Percentiles rank a stretch among this genome's conserved stretches.
Evolutionary conservation across 2,797 vertebrate genomes (phyloP).

Genomic region (Phoxinus dragarum): DNA sequence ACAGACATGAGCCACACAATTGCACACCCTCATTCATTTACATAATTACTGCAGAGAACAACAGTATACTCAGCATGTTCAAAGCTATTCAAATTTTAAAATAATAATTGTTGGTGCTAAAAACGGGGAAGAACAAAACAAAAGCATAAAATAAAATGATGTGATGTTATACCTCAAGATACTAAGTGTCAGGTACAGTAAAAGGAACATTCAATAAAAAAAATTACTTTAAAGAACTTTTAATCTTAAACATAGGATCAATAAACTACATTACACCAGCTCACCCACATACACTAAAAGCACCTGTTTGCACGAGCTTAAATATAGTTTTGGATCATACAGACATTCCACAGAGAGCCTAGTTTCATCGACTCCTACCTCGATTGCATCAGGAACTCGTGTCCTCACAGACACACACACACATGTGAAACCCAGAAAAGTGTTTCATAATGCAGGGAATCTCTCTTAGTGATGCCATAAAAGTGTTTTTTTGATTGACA

Average conservation of each 20-base stretch:
- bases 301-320: constrained; percentile 27
- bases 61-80: background rate
- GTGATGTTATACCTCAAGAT: background rate
- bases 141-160: background rate
- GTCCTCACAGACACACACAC: constrained; percentile 35
- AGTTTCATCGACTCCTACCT: constrained; percentile 59
- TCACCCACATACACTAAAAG: constrained; percentile 1
- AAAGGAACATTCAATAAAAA: background rate
- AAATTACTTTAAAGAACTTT: background rate
- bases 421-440: constrained; percentile 16
- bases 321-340: constrained; percentile 31
- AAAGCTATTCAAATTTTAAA: background rate
- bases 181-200: background rate
- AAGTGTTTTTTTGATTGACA: constrained; percentile 21
- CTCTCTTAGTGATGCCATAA: constrained; percentile 36
- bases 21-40: constrained; percentile 41
- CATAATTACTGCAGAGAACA: background rate
- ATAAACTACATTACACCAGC: background rate
- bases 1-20: constrained; percentile 44
- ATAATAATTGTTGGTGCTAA: background rate
- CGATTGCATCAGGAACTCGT: constrained; percentile 66
- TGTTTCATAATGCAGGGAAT: constrained; percentile 16
- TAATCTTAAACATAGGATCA: background rate
- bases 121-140: background rate
- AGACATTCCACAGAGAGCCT: constrained; percentile 32